Evolutionary conservation across 2,888 invertebrate species (phyloP), one percentile per base, ranked within the genome.

Genomic region (Callinectes sapidus): DNA sequence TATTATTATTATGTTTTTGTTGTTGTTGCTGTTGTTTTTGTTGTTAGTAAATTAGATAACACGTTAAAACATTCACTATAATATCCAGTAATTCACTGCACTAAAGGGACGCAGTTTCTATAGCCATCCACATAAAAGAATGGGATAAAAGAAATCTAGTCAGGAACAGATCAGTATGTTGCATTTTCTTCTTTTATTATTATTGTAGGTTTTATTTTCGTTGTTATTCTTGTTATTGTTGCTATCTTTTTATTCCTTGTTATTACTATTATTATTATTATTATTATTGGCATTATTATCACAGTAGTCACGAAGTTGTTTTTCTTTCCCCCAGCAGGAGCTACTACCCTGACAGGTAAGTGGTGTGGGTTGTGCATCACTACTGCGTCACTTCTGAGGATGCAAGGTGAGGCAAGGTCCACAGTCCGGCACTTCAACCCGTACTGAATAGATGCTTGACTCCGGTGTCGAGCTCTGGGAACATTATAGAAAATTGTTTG

Each of bases 271-370:
- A 71, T n/a, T n/a, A 71, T n/a, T 71, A n/a, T 71, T n/a, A n/a
- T 13, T 13, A 28, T 71, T 28, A 28, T 71, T 28, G 5, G 18
- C 3, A 23, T 23, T 23, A 23, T 81, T 81, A 35, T 16, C 35
- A 35, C 87, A 28, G 87, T 13, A 87, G 28, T 87, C 54, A 42
- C 39, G 13, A n/a, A 32, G 48, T 28, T 32, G 23, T 32, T 48
- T 48, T 48, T n/a, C 14, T 28, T 87, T 14, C 35, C 87, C n/a
- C 42, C 32, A 48, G 55, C 87, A 87, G 54, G 87, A 87, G 48
- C 81, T 81, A 81, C 81, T 81, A 81, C 81, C 81, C 81, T 16
- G 81, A 81, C 32, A 81, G 81, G 81, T 81, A 81, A 18, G 81
- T 81, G 77, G 0, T 81, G 71, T 77, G 13, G 1, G 13, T 32